Conservation (phyloP, 1,140 invertebrate genomes). For the Sitophilus oryzae region DNA sequence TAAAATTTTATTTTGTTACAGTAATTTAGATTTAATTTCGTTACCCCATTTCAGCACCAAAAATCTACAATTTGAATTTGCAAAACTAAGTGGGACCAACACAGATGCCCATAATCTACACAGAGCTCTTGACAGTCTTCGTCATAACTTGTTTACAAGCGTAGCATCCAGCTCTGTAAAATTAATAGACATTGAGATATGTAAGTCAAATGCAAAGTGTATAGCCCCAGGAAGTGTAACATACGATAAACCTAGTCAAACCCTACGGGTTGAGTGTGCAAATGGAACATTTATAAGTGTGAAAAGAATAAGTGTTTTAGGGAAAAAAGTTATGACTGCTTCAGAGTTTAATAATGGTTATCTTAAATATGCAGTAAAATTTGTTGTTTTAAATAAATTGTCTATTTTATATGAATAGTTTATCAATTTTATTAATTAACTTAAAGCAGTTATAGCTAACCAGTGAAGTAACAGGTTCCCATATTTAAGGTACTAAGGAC, state of each 20-base stretch:
- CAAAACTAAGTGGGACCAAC: constrained; percentile 57
- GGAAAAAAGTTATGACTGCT: constrained; percentile 55
- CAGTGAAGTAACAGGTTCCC: too few relatives aligned
- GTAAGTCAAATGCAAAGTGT: constrained; percentile 27
- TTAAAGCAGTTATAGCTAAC: too few relatives aligned
- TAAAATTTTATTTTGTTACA: too few relatives aligned
- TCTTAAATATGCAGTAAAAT: constrained; percentile 6
- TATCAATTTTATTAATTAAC: too few relatives aligned
- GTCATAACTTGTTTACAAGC: constrained; percentile 54
- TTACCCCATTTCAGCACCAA: constrained; percentile 70
- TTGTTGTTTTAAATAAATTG: constrained; percentile 6
- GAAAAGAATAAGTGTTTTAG: constrained; percentile 51
- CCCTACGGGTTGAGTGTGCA: constrained; percentile 54
- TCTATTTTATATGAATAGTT: too few relatives aligned
- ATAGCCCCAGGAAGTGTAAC: constrained; percentile 45
- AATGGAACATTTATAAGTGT: constrained; percentile 53
- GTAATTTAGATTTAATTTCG: too few relatives aligned
- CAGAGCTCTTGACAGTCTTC: constrained; percentile 59
- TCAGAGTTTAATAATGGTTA: constrained; percentile 59
- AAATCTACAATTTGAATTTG: constrained; percentile 56
- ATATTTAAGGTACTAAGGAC: too few relatives aligned
- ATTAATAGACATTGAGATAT: constrained; percentile 51
- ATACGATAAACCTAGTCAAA: constrained; percentile 49
- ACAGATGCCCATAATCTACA: constrained; percentile 58
- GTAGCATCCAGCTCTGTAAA: constrained; percentile 55